phyloP scores from a whole-genome alignment of 2,888 invertebrate genomes.

The Cheilosia soror region DNA sequence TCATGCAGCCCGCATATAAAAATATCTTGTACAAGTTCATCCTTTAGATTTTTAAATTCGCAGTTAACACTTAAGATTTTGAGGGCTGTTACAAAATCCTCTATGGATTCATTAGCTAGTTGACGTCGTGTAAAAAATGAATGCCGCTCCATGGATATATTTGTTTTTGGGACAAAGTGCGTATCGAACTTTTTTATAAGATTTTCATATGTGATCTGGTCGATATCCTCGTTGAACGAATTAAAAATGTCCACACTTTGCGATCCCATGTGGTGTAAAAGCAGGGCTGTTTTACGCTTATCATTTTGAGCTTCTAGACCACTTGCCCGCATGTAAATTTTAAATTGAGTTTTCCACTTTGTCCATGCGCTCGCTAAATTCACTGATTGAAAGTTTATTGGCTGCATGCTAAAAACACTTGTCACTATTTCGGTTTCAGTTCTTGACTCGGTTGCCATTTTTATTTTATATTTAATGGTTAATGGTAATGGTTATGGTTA shows the following conservation, averaged over 20 bases:
- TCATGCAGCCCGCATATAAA: slow-evolving; percentile 20
- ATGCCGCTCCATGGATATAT: slow-evolving; percentile 29
- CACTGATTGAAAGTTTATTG: slow-evolving; percentile 23
- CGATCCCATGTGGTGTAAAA: slow-evolving; percentile 39
- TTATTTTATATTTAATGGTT: not conserved
- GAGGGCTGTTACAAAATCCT: slow-evolving; percentile 36
- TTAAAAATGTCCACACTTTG: slow-evolving; percentile 28
- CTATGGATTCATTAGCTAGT: slow-evolving; percentile 32
- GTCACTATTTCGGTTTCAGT: slow-evolving; percentile 2
- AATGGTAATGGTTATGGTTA: slow-evolving; percentile 6
- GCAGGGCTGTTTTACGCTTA: slow-evolving; percentile 32
- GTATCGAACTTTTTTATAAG: slow-evolving; percentile 37
- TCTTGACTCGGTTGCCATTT: not conserved
- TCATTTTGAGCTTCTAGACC: slow-evolving; percentile 22
- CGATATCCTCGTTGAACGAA: slow-evolving; percentile 41
- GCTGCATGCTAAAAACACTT: slow-evolving; percentile 40
- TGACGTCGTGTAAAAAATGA: slow-evolving; percentile 34
- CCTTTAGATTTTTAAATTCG: slow-evolving; percentile 19
- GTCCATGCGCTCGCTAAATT: slow-evolving; percentile 33
- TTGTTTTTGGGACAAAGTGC: slow-evolving; percentile 31
- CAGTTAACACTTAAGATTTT: slow-evolving; percentile 32
- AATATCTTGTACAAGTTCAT: slow-evolving; percentile 26
- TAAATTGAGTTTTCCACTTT: slow-evolving; percentile 44
- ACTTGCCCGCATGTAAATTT: slow-evolving; percentile 35
- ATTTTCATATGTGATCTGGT: slow-evolving; percentile 24